Conservation (phyloP, 1,140 invertebrate genomes). For the Nebria ingens region DNA sequence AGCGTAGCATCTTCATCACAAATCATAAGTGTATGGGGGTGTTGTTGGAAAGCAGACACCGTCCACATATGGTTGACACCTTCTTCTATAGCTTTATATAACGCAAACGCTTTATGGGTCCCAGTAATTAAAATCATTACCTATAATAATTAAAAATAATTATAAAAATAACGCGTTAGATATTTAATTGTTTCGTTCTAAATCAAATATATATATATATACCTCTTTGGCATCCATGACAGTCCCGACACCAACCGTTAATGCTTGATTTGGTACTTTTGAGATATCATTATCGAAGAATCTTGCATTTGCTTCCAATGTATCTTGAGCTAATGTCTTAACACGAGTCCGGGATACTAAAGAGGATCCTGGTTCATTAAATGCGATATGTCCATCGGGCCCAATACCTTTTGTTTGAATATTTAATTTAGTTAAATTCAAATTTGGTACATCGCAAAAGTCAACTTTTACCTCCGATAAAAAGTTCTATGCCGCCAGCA, state of each 20-base stretch:
- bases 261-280: conserved; percentile 84
- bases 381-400: conserved; percentile 98
- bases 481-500: conserved; percentile 90
- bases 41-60: conserved; percentile 96
- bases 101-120: conserved; percentile 91
- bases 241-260: conserved; percentile 97
- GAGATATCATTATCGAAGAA: conserved; percentile 93
- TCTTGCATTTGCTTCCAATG: conserved; percentile 90
- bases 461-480: conserved; percentile 69
- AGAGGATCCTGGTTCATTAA: conserved; percentile 95
- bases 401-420: conserved; percentile 66
- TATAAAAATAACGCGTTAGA: neutral
- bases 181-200: neutral
- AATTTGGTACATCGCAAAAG: neutral
- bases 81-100: conserved; percentile 95
- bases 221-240: conserved; percentile 98
- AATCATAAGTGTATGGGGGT: conserved; percentile 82
- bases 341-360: conserved; percentile 88
- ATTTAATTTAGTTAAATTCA: conserved; percentile 13
- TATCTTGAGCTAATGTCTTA: conserved; percentile 94
- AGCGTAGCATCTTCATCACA: conserved; percentile 97
- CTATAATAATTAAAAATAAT: conserved; percentile 33
- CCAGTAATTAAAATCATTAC: conserved; percentile 98
- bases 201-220: conserved; percentile 13
- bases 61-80: conserved; percentile 99